phyloP scores from a whole-genome alignment of 2,797 vertebrate species.

The Melanotaenia trifasciata region DNA sequence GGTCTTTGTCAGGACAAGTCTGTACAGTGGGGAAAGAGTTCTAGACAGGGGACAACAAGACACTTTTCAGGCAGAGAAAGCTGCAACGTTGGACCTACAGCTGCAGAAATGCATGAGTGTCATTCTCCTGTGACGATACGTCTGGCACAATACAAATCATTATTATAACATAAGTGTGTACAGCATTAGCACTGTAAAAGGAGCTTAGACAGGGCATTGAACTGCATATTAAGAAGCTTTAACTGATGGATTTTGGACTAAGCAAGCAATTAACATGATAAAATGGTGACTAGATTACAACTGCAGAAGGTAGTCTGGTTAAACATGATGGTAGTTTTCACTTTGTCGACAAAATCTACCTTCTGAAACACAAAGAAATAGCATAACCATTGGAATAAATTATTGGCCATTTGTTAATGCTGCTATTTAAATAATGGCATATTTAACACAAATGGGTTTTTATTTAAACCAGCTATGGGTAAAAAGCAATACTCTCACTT shows the following conservation, averaged over 20 bases:
- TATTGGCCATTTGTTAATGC: neutral
- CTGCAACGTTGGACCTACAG: slow-evolving; percentile 65
- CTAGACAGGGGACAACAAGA: slow-evolving; percentile 52
- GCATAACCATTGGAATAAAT: neutral
- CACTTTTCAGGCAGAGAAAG: slow-evolving; percentile 77
- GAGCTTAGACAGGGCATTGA: slow-evolving; percentile 8
- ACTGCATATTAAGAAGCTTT: slow-evolving; percentile 20
- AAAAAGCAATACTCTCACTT: too few species aligned
- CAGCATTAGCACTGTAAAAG: slow-evolving; percentile 27
- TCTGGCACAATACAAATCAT: slow-evolving; percentile 43
- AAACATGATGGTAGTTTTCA: too few species aligned
- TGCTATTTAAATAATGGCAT: neutral
- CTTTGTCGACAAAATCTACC: too few species aligned
- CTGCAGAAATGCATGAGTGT: slow-evolving; percentile 53
- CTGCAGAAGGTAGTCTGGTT: neutral
- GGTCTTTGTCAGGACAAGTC: slow-evolving; percentile 69
- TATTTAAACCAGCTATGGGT: too few species aligned
- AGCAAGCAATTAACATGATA: slow-evolving; percentile 41
- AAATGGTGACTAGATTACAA: slow-evolving; percentile 29
- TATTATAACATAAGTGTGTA: slow-evolving; percentile 36
- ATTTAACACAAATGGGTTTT: neutral
- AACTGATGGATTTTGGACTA: slow-evolving; percentile 24
- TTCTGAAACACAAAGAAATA: too few species aligned
- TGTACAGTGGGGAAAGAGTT: slow-evolving; percentile 39
- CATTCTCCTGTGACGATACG: slow-evolving; percentile 43